A percentile compares a stretch with the other conserved stretches of the same genome.
Evolutionary conservation across 2,113 vertebrate species (phyloP).

Genomic region (Pluvianellus socialis): DNA sequence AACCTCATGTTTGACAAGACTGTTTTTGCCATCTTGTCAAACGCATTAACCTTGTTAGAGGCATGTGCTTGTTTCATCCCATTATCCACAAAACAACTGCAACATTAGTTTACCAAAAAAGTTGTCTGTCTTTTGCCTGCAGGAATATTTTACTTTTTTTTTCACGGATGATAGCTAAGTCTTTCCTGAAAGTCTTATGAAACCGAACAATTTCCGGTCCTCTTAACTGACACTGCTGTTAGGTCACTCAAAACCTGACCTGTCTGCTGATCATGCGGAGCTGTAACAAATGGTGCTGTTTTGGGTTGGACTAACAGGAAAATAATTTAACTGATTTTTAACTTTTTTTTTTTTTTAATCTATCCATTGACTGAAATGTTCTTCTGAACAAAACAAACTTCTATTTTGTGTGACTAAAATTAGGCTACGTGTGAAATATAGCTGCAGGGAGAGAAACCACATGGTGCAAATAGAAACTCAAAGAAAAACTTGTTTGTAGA

Average conservation of each 20-base stretch:
- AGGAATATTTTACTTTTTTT: not conserved
- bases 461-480: not conserved
- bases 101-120: not conserved
- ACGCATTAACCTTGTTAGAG: not conserved
- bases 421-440: not conserved
- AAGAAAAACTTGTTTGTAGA: not conserved
- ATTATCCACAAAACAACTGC: not conserved
- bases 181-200: not conserved
- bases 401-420: not conserved
- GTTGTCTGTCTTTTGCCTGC: not conserved
- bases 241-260: not conserved
- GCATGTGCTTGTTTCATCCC: accelerated
- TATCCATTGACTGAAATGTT: not conserved
- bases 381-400: not conserved
- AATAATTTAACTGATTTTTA: not conserved
- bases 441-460: not conserved
- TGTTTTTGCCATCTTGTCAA: not conserved
- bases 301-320: not conserved
- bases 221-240: not conserved
- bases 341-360: too few species aligned
- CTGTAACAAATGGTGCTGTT: too few species aligned
- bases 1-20: not conserved
- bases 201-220: not conserved
- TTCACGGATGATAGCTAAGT: not conserved
- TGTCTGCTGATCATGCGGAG: not conserved